Evolutionary conservation across 2,888 invertebrate genomes (phyloP), one percentile per base, ranked within the genome.

Genomic region (Buathra laborator): DNA sequence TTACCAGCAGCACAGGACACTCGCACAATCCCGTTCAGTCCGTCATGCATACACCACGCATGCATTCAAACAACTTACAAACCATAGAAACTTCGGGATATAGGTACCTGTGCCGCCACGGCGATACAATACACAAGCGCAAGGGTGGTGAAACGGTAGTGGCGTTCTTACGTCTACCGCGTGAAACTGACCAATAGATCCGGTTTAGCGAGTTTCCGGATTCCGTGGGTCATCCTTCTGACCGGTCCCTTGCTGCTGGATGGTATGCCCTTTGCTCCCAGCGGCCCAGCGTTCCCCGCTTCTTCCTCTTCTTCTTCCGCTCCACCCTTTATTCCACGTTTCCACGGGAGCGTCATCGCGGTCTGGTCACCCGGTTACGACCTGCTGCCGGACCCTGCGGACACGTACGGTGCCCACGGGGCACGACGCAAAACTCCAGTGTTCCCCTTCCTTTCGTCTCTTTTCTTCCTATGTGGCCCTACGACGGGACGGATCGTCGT

Each of bases 121-220:
- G 10, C 44, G 24, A 48, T 86, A 84, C 85, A 86, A 80, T 81
- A 62, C 67, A 46, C 51, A 53, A 72, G 59, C 48, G 56, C 62
- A 75, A 77, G 76, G 83, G 84, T 83, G 80, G 37, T 72, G 79
- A 82, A 85, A 81, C 85, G 81, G 82, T 78, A 78, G 82, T 71
- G 84, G 32, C 19, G 81, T 84, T 81, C 53, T 59, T 62, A 44
- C 66, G 68, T 68, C 44, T 62, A 51, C 89, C 90, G 90, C 90
- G 89, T 91, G 89, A 91, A 91, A 93, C 93, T 94, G 94, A 94
- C 94, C 94, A 93, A 93, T 93, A 94, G 93, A 94, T 94, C 94
- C 94, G 94, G 94, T 94, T 94, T 93, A 92, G 91, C 93, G 87
- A 92, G 93, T 94, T 94, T 94, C 94, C 94, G 93, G 93, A 94